These are phyloP conservation scores for Ceratitis capitata DNA, from an alignment of 1,140 invertebrate genomes.

Conservation along the genomic window DNA sequence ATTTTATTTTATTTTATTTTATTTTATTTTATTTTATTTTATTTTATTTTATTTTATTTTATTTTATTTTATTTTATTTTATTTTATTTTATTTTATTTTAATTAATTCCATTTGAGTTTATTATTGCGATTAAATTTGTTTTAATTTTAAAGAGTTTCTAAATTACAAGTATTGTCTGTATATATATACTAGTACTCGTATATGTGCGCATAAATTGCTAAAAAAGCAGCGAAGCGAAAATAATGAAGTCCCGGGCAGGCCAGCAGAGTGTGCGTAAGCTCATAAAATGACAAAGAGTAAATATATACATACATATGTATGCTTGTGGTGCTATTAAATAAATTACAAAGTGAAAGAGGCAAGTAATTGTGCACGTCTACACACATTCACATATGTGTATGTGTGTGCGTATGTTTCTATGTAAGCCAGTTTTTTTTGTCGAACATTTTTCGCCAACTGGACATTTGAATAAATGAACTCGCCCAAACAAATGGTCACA, in stretches of 20 bases:
- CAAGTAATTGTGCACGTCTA: neutral
- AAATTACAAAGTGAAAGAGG: constrained; percentile 31
- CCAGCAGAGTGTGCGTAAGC: constrained; percentile 7
- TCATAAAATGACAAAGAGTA: neutral
- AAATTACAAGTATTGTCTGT: neutral
- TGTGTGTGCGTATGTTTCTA: neutral
- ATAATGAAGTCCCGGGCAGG: constrained; percentile 10
- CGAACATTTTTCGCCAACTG: neutral
- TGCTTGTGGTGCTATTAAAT: neutral
- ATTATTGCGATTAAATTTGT: too few species aligned
- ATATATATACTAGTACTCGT: neutral
- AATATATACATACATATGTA: neutral
- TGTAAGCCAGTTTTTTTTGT: too few species aligned
- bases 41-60: too few species aligned
- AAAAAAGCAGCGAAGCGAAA: neutral
- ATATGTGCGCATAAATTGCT: neutral
- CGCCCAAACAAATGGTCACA: neutral
- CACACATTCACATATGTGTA: neutral
- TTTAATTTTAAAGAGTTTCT: too few species aligned
- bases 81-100: too few species aligned
- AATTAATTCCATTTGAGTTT: too few species aligned
- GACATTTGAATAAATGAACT: neutral
- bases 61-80: too few species aligned
- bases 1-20: too few species aligned
- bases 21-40: too few species aligned